phyloP scores from a whole-genome alignment of 2,888 invertebrate genomes.

The Drosophila paramelanica region DNA sequence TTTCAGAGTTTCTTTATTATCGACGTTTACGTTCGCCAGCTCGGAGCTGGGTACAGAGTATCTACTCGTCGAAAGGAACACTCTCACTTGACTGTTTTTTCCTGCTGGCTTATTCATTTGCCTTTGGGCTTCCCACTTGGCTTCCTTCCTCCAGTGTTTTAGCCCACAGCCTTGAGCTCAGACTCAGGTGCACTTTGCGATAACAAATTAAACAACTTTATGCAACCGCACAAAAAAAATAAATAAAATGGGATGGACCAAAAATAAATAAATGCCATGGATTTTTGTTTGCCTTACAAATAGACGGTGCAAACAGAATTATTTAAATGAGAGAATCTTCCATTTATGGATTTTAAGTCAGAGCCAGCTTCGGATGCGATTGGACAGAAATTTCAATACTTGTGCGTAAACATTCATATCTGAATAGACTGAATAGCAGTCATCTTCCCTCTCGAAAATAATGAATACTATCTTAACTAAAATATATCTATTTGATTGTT shows the following conservation, averaged over 20 bases:
- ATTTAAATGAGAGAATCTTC: neutral
- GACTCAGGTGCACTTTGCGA: constrained; percentile 75
- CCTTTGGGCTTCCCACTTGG: constrained; percentile 45
- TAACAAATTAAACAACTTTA: constrained; percentile 79
- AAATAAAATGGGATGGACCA: constrained; percentile 36
- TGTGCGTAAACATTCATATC: too few species aligned
- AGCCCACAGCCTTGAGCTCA: constrained; percentile 23
- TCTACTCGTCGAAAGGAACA: neutral
- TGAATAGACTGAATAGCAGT: too few species aligned
- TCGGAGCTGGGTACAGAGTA: neutral
- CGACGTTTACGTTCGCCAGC: too few species aligned
- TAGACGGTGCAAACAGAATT: constrained; percentile 24
- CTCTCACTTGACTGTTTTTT: constrained; percentile 21
- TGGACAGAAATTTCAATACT: too few species aligned
- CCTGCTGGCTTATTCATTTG: constrained; percentile 74
- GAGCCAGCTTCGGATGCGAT: neutral
- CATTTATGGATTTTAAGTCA: neutral
- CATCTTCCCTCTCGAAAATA: too few species aligned
- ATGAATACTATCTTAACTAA: too few species aligned
- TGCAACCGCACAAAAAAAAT: constrained; percentile 54
- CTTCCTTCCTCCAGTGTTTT: constrained; percentile 22
- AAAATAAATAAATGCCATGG: constrained; percentile 24
- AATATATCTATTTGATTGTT: too few species aligned
- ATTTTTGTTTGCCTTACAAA: constrained; percentile 22
- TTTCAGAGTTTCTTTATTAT: too few species aligned